Base-by-base conservation (phyloP, 1,140 invertebrate species). In the Leptinotarsa texana region DNA sequence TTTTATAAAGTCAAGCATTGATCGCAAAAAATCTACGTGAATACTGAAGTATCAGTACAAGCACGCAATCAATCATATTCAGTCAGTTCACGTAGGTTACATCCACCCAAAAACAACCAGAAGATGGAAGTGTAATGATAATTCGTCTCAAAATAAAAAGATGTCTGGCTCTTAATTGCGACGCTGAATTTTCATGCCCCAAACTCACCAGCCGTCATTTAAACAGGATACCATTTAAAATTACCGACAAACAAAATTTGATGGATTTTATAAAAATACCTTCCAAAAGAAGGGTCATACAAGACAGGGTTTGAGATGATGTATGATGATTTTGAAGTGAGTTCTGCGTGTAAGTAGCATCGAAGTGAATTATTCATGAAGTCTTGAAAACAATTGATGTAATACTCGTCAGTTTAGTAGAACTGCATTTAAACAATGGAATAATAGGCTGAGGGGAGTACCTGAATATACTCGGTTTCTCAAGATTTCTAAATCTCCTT, bases 151-250 rank as follows among this genome's bases (percentile, higher is more conserved):
- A 65, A 65, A 65, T 65, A 65, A 65, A 65, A 65, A 65, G 63
- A 65, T 65, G 63, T 65, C 63, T 65, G 63, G 63, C 63, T 65
- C 63, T 65, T 65, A 65, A 65, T 65, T 65, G 63, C 63, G 63
- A 65, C 63, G 63, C 63, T 65, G 63, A 65, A 65, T 65, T 62
- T 65, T 65, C 63, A 65, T 65, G 63, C 24, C 63, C 61, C 21
- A n/a, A 62, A 18, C 61, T 18, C 17, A 62, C 61, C 18, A 65
- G 63, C 13, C 51, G 51, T 57, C 51, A 18, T 57, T 57, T 4
- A 57, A 17, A 57, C 51, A 57, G 51, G 51, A 57, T 57, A 57
- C 51, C 51, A 57, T 57, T 57, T 57, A 57, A 57, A 57, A 57
- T 57, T 57, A 57, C 51, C 51, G 51, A 57, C 51, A 57, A 57